These are phyloP conservation scores for Oostethus manadensis DNA, from an alignment of 2,113 vertebrate genomes.

Conservation along the genomic window DNA sequence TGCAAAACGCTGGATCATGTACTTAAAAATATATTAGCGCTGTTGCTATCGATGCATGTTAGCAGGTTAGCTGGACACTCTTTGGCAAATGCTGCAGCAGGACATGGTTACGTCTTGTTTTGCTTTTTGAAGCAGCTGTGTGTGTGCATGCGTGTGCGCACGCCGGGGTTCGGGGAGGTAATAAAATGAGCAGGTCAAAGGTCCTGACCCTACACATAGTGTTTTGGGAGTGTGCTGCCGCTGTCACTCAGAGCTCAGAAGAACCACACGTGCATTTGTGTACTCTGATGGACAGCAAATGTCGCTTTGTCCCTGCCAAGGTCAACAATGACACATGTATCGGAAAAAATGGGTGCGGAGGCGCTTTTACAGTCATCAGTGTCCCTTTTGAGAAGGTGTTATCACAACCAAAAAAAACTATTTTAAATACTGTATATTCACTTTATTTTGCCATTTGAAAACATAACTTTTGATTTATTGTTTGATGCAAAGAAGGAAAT, in stretches of 20 bases:
- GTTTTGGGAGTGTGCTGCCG: slow-evolving; percentile 12
- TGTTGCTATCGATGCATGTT: too few relatives aligned
- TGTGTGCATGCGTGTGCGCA: background rate
- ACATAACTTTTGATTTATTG: too few relatives aligned
- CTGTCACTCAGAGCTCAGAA: slow-evolving; percentile 32
- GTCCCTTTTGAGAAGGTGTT: background rate
- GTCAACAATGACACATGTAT: slow-evolving; percentile 3
- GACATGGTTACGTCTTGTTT: slow-evolving; percentile 8
- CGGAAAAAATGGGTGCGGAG: too few relatives aligned
- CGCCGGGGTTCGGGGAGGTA: too few relatives aligned
- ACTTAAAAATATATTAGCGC: background rate
- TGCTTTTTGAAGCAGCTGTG: slow-evolving; percentile 32
- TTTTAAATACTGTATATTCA: background rate
- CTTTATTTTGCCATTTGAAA: background rate
- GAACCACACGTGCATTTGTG: background rate
- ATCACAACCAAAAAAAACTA: background rate
- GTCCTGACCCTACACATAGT: slow-evolving; percentile 14
- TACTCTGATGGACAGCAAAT: slow-evolving; percentile 16
- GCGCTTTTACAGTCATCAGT: background rate
- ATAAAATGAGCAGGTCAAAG: slow-evolving; percentile 29
- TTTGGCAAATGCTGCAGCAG: too few relatives aligned
- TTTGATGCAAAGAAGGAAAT: too few relatives aligned
- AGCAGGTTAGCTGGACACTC: too few relatives aligned
- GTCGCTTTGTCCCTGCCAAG: slow-evolving; percentile 18
- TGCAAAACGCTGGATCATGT: background rate